These are phyloP conservation scores for Drosophila setosimentum DNA, from an alignment of 2,888 invertebrate species.

Conservation along the genomic window DNA sequence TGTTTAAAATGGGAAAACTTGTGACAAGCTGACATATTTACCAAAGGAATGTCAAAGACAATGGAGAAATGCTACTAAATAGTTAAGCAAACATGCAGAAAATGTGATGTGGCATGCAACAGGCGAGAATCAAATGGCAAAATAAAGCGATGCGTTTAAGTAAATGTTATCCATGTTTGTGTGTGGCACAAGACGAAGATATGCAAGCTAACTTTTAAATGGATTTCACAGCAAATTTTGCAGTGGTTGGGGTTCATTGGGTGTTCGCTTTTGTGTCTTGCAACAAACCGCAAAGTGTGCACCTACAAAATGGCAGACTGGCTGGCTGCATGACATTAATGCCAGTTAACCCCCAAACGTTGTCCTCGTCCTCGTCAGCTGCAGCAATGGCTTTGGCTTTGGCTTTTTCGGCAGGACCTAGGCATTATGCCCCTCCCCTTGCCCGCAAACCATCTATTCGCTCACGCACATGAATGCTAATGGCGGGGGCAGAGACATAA, in stretches of 20 bases:
- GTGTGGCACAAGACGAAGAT: constrained; percentile 40
- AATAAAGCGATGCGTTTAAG: constrained; percentile 45
- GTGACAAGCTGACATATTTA: constrained; percentile 26
- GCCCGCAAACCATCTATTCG: not conserved
- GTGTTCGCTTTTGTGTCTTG: constrained; percentile 22
- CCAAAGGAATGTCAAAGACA: constrained; percentile 8
- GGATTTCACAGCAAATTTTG: constrained; percentile 69
- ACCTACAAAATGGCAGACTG: constrained; percentile 65
- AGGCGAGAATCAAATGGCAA: constrained; percentile 32
- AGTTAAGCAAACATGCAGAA: constrained; percentile 35
- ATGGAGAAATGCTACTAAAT: constrained; percentile 28
- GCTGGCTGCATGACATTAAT: constrained; percentile 76
- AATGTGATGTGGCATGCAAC: constrained; percentile 48
- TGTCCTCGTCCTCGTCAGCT: constrained; percentile 67
- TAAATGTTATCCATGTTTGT: constrained; percentile 4
- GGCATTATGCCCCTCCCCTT: constrained; percentile 1
- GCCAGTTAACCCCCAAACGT: constrained; percentile 81
- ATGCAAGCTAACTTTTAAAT: constrained; percentile 62
- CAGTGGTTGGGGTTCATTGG: constrained; percentile 42
- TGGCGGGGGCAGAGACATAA: constrained; percentile 32
- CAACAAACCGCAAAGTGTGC: constrained; percentile 67
- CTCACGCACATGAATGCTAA: constrained; percentile 78
- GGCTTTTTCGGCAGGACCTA: constrained; percentile 61
- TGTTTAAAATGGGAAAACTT: constrained; percentile 35
- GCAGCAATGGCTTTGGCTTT: constrained; percentile 69